Percentiles rank a stretch among this genome's conserved stretches.
These are phyloP conservation scores for Brachypodius melanocephalos DNA, from an alignment of 2,113 vertebrate genomes.

Conservation along the genomic window DNA sequence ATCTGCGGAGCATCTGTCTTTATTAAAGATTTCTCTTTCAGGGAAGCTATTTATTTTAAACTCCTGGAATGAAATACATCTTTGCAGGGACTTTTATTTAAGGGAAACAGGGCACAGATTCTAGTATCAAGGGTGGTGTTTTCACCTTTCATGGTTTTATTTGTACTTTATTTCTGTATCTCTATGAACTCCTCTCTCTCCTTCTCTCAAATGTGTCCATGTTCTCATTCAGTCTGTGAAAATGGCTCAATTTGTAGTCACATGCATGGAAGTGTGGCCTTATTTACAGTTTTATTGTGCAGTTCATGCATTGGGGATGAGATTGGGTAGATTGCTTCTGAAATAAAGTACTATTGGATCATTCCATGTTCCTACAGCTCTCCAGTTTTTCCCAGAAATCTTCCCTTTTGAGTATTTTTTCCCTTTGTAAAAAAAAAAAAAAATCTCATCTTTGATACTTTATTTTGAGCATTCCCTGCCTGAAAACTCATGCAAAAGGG, in stretches of 20 bases:
- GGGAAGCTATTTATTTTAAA: slow-evolving; percentile 5
- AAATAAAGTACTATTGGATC: neutral
- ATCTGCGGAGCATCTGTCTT: slow-evolving; percentile 11
- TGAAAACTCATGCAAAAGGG: neutral
- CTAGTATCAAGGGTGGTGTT: neutral
- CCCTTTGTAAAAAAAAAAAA: neutral
- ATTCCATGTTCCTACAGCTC: neutral
- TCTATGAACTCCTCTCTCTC: neutral
- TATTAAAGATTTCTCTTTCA: neutral
- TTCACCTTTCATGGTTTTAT: neutral
- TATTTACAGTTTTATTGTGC: neutral
- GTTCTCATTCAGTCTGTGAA: neutral
- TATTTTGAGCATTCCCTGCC: neutral
- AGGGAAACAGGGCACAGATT: neutral
- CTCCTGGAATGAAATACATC: neutral
- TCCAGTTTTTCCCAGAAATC: neutral
- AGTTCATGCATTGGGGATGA: neutral
- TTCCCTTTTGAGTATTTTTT: neutral
- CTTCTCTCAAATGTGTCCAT: neutral
- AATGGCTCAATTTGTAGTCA: neutral
- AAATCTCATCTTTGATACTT: neutral
- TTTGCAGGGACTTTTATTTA: neutral
- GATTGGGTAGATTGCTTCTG: neutral
- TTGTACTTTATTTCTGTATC: neutral
- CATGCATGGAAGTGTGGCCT: neutral